phyloP scores from a whole-genome alignment of 2,888 invertebrate genomes.

The Pachycephus smyrnensis region DNA sequence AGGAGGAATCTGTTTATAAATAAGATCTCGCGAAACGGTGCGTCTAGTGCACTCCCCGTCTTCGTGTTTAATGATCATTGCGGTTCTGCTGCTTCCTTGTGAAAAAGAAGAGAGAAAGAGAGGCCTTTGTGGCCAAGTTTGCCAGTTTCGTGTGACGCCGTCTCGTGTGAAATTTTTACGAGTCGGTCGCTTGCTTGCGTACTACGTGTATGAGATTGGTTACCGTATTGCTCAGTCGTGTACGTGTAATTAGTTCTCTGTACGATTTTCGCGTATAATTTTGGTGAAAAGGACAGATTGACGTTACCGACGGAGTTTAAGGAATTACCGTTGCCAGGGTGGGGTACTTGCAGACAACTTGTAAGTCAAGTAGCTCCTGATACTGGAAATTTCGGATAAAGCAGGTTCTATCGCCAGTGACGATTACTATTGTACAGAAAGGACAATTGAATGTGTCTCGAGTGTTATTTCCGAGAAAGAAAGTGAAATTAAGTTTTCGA shows the following conservation, averaged over 20 bases:
- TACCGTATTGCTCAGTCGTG: background rate
- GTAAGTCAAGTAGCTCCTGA: background rate
- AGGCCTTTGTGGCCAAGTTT: background rate
- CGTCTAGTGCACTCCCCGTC: conserved; percentile 3
- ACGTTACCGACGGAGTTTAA: background rate
- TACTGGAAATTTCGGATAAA: background rate
- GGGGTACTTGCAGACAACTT: background rate
- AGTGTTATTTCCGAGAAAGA: background rate
- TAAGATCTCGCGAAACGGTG: conserved; percentile 21
- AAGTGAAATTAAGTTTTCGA: background rate
- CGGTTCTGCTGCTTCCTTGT: background rate
- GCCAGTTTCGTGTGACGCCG: background rate
- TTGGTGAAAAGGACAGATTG: background rate
- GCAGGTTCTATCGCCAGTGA: background rate
- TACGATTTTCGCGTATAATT: background rate
- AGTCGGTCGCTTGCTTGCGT: background rate
- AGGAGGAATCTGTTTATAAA: conserved; percentile 36
- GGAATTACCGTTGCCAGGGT: background rate
- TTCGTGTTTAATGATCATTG: background rate
- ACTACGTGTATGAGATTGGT: background rate
- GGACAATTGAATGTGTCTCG: background rate
- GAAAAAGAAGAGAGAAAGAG: background rate
- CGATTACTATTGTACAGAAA: background rate
- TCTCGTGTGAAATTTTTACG: background rate
- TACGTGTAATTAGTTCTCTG: background rate